Conservation (phyloP, 2,113 vertebrate genomes). For the Saguinus imperator region DNA sequence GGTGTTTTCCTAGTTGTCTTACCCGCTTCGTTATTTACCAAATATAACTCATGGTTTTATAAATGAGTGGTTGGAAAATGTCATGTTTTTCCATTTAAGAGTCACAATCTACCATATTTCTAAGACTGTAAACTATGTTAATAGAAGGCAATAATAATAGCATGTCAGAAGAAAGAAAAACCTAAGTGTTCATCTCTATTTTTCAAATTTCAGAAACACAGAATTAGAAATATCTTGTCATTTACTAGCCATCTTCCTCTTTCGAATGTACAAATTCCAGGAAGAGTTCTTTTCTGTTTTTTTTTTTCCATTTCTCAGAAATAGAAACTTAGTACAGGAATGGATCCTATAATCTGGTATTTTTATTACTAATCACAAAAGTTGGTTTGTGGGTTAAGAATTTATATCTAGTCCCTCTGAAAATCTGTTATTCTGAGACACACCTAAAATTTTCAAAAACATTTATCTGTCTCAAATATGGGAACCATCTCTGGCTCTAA, state of each 20-base stretch:
- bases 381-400: background rate
- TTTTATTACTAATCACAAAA: constrained; percentile 26
- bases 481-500: background rate
- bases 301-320: background rate
- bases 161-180: constrained; percentile 16
- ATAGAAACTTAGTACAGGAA: background rate
- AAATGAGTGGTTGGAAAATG: background rate
- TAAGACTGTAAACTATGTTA: constrained; percentile 1
- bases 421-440: background rate
- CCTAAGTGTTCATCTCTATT: background rate
- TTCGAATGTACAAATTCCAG: background rate
- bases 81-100: background rate
- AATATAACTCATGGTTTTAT: constrained; percentile 3
- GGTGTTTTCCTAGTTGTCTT: background rate
- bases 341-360: background rate
- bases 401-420: background rate
- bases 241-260: background rate
- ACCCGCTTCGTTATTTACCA: background rate
- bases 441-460: background rate
- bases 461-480: background rate
- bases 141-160: background rate
- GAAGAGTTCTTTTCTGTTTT: background rate
- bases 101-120: background rate
- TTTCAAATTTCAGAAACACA: background rate
- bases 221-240: background rate